Base-by-base conservation (phyloP, 2,888 invertebrate genomes). In the Agrochola macilenta region DNA sequence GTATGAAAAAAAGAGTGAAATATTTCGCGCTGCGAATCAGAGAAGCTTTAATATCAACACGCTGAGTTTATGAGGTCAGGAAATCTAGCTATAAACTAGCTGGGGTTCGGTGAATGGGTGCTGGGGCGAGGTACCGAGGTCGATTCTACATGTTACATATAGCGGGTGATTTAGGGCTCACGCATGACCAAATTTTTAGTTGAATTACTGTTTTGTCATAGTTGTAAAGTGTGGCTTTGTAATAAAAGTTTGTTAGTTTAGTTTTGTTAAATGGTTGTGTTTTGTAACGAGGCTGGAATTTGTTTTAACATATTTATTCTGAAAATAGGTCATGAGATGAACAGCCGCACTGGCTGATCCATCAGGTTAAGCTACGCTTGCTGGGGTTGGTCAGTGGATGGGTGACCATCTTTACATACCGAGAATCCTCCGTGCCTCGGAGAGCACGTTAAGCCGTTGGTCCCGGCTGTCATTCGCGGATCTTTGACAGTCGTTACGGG, bases 51-150 rank as follows among this genome's bases (percentile, higher is more conserved):
- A 88, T 82, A 87, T 82, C 78, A 86, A 85, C 89, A 88, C 75
- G 81, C 73, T 43, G 74, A 81, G 77, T 87, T 88, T 88, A 89
- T 88, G 88, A 89, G 82, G 81, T 85, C 87, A 82, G 86, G 77
- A 81, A 79, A 82, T 87, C 82, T 88, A 84, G 84, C 79, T 83
- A 78, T 83, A 88, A 79, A 84, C 75, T 84, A 87, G 72, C 70
- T 65, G 63, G 60, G 49, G 75, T 39, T 69, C 71, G 52, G 39
- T 65, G 81, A 71, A 84, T 71, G 70, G 74, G 20, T 68, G 35
- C 35, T 35, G 64, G 74, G 65, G 70, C 73, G 73, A 79, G 80
- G 83, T 73, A 64, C 70, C 70, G 78, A 83, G 66, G 66, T 63
- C 73, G 63, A n/a, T 20, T 60, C 43, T 78, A 73, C 83, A 69